These are phyloP conservation scores for Caenorhabditis sp. DNA, from an alignment of 2,888 invertebrate genomes.

Conservation along the genomic window DNA sequence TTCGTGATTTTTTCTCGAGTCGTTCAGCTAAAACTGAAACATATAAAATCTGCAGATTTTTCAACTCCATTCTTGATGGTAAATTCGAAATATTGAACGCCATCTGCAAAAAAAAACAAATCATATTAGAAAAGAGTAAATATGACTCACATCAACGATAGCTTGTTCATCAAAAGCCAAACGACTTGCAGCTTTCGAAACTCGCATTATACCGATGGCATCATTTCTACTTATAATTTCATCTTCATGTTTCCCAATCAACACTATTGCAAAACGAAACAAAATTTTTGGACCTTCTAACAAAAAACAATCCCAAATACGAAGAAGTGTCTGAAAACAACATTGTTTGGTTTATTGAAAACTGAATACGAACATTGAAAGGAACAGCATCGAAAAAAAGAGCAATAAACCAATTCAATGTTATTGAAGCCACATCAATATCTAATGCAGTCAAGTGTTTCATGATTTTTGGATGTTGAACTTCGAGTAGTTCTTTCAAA, in stretches of 20 bases:
- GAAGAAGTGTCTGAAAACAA: conserved; percentile 72
- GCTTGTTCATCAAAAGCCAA: conserved; percentile 74
- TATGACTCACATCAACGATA: conserved; percentile 71
- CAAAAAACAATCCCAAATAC: conserved; percentile 76
- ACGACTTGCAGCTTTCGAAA: conserved; percentile 73
- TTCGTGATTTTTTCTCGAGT: conserved; percentile 21
- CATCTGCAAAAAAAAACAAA: conserved; percentile 13
- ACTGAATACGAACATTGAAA: conserved; percentile 70
- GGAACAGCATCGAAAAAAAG: conserved; percentile 75
- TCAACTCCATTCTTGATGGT: conserved; percentile 30
- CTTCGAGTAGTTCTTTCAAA: conserved; percentile 73
- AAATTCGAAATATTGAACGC: conserved; percentile 29
- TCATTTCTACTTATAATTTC: conserved; percentile 65
- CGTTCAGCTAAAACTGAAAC: conserved; percentile 27
- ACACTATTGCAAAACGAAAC: conserved; percentile 72
- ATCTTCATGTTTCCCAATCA: conserved; percentile 49
- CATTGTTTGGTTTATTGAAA: not conserved
- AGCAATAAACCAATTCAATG: conserved; percentile 75
- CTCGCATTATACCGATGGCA: conserved; percentile 74
- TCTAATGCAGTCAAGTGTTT: conserved; percentile 73
- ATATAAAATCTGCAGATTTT: conserved; percentile 33
- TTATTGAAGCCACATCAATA: conserved; percentile 75
- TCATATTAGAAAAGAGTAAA: not conserved
- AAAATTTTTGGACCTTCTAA: conserved; percentile 75
- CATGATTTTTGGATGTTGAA: conserved; percentile 73